phyloP scores from a whole-genome alignment of 2,797 vertebrate species.

The Hydrocynus forskahlii region DNA sequence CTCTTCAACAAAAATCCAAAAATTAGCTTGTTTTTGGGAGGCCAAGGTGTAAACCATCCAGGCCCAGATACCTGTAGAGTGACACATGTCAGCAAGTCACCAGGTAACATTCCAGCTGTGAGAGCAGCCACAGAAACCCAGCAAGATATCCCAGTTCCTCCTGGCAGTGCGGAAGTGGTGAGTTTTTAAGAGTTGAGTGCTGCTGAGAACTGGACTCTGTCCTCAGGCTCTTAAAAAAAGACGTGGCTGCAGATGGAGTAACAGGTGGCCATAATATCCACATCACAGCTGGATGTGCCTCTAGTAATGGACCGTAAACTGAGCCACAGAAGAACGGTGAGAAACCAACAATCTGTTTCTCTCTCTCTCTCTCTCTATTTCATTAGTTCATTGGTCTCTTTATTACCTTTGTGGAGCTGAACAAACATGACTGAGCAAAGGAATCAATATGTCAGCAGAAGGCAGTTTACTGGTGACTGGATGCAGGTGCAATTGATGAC shows the following conservation, averaged over 20 bases:
- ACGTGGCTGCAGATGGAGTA: not conserved
- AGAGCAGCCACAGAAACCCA: not conserved
- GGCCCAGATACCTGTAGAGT: not conserved
- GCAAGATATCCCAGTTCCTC: slow-evolving; percentile 13
- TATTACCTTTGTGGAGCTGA: not conserved
- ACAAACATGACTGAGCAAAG: not conserved
- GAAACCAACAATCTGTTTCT: not conserved
- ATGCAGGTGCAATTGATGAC: not conserved
- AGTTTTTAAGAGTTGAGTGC: not conserved
- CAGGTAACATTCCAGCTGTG: slow-evolving; percentile 46
- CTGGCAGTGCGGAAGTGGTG: slow-evolving; percentile 22
- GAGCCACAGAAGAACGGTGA: slow-evolving; percentile 50
- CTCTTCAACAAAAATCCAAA: not conserved
- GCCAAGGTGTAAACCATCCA: not conserved
- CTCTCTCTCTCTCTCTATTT: too few species aligned
- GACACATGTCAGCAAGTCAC: slow-evolving; percentile 12
- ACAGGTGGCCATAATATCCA: too few species aligned
- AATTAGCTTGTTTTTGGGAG: not conserved
- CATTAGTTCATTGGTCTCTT: too few species aligned
- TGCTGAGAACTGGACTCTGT: not conserved
- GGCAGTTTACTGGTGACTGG: not conserved
- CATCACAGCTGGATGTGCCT: slow-evolving; percentile 18
- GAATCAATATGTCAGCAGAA: not conserved
- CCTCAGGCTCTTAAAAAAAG: not conserved
- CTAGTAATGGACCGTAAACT: slow-evolving; percentile 5